phyloP scores from a whole-genome alignment of 2,797 vertebrate genomes.

The Emydoidea blandingii region DNA sequence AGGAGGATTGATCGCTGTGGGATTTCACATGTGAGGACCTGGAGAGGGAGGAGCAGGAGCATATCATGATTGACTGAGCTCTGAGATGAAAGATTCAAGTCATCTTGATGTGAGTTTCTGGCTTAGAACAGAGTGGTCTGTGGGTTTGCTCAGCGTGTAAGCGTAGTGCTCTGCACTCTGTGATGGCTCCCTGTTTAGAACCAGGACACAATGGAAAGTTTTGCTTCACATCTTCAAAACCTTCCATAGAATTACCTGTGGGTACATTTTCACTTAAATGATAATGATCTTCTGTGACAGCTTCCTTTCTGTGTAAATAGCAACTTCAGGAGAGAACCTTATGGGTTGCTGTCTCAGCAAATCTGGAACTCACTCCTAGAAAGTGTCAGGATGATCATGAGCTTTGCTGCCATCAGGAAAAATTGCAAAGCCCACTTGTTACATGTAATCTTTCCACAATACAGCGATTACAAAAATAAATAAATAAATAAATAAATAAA shows the following conservation, averaged over 20 bases:
- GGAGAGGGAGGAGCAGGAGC: accelerated
- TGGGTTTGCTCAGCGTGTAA: accelerated
- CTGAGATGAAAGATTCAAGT: not conserved
- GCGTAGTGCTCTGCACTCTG: not conserved
- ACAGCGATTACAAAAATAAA: not conserved
- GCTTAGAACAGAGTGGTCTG: not conserved
- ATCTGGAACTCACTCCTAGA: not conserved
- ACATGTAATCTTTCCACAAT: accelerated
- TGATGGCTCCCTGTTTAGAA: not conserved
- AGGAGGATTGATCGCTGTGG: not conserved
- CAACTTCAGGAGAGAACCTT: not conserved
- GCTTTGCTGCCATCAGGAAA: not conserved
- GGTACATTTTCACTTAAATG: not conserved
- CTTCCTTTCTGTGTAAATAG: not conserved
- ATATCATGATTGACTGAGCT: not conserved
- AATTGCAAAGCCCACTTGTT: not conserved
- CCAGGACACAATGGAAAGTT: accelerated
- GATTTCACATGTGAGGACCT: not conserved
- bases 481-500: no score
- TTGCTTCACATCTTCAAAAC: not conserved
- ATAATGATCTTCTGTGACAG: not conserved
- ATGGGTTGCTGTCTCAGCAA: not conserved
- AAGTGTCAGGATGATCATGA: not conserved
- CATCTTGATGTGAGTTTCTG: not conserved
- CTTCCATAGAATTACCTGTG: not conserved